These are phyloP conservation scores for Eulemur macaco DNA, from an alignment of 2,113 vertebrate species.

Conservation along the genomic window DNA sequence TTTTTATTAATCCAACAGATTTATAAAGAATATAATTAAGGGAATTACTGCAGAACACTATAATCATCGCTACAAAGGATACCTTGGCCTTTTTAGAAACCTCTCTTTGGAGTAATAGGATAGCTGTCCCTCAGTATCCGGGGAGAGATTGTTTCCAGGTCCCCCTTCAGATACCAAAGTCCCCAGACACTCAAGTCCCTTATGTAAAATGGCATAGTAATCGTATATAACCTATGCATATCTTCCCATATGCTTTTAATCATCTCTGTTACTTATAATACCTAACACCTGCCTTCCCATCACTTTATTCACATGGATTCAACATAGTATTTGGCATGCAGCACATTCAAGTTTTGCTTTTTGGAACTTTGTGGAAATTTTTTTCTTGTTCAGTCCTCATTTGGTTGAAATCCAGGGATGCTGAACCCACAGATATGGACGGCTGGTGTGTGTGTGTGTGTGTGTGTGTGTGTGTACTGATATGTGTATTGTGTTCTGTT, in stretches of 20 bases:
- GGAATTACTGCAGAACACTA: neutral
- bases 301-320: neutral
- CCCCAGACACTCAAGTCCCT: neutral
- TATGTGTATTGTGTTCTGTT: neutral
- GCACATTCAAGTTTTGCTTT: neutral
- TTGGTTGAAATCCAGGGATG: neutral
- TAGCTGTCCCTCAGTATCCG: neutral
- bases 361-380: neutral
- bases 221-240: neutral
- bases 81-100: constrained; percentile 25
- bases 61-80: constrained; percentile 45
- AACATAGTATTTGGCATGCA: neutral
- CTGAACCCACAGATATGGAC: neutral
- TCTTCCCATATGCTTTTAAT: neutral
- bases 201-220: neutral
- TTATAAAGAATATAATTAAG: neutral
- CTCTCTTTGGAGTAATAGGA: neutral
- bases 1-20: constrained; percentile 25
- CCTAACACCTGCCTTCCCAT: neutral
- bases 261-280: neutral
- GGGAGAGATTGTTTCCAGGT: neutral
- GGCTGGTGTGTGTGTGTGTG: no score
- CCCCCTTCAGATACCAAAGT: neutral
- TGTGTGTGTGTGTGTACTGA: neutral
- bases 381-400: neutral